Percentiles rank a stretch among this genome's conserved stretches.
These are phyloP conservation scores for Paramuricea clavata DNA, from an alignment of 92 coral and sea anemone species.

Conservation along the genomic window DNA sequence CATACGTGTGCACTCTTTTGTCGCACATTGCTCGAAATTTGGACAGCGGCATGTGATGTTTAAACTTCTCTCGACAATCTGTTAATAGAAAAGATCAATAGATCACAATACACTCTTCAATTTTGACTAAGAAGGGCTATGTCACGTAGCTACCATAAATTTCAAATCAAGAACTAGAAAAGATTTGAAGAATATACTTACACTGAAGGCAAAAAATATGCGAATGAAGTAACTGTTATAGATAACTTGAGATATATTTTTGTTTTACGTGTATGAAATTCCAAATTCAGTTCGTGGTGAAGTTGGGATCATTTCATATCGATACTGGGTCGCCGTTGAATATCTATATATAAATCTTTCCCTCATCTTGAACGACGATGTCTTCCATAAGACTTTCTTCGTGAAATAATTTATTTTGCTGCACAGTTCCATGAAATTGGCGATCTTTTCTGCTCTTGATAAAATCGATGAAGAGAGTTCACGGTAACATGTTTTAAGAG, in stretches of 20 bases:
- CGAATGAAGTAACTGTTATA: neutral
- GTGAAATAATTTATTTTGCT: neutral
- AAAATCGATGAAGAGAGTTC: neutral
- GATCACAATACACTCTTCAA: neutral
- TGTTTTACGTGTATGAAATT: neutral
- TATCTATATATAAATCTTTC: neutral
- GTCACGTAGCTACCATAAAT: slow-evolving; percentile 3
- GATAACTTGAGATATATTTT: neutral
- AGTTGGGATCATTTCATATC: neutral
- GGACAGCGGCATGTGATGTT: neutral
- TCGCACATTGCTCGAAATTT: neutral
- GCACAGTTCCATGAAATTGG: neutral
- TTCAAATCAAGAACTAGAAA: neutral
- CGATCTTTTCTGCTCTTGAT: neutral
- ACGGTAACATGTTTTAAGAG: neutral
- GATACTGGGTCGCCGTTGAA: neutral
- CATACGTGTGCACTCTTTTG: neutral
- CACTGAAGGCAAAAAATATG: neutral
- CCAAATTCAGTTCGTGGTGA: neutral
- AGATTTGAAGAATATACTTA: slow-evolving; percentile 17
- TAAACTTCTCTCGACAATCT: neutral
- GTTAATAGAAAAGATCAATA: neutral
- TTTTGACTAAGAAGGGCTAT: neutral
- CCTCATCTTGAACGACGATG: neutral
- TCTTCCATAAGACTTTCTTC: neutral